Percentiles rank a stretch among this genome's conserved stretches.
phyloP scores from a whole-genome alignment of 1,140 invertebrate genomes.

The Melitaea cinxia region DNA sequence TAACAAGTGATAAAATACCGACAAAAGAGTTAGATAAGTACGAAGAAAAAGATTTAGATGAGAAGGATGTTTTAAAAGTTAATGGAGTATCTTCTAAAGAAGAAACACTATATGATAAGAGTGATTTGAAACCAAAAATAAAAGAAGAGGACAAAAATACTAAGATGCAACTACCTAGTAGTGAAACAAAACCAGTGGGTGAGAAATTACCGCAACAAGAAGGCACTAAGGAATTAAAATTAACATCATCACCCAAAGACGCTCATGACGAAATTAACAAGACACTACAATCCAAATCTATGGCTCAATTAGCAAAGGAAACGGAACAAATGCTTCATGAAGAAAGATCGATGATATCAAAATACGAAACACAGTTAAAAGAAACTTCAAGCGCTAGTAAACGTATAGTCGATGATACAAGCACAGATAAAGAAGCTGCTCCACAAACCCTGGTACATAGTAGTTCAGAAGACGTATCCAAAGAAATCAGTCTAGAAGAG shows the following conservation, averaged over 20 bases:
- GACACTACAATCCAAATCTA: constrained; percentile 11
- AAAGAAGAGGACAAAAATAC: too few relatives aligned
- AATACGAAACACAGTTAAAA: constrained; percentile 32
- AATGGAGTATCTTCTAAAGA: constrained; percentile 7
- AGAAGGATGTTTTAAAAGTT: neutral
- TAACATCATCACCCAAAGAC: constrained; percentile 14
- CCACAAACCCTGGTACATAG: constrained; percentile 46
- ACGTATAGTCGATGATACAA: constrained; percentile 47
- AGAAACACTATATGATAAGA: neutral
- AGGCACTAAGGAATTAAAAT: neutral
- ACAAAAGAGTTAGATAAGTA: constrained; percentile 37
- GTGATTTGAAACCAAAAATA: neutral
- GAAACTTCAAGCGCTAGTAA: constrained; percentile 19
- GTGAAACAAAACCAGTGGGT: neutral
- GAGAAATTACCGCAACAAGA: neutral
- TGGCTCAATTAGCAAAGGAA: constrained; percentile 30
- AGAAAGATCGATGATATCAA: constrained; percentile 34
- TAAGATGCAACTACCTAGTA: neutral
- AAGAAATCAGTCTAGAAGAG: constrained; percentile 71
- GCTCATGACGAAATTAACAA: constrained; percentile 13
- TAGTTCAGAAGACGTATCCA: constrained; percentile 74
- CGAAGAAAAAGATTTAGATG: constrained; percentile 42
- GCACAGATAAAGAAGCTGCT: constrained; percentile 45
- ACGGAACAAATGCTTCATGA: constrained; percentile 43
- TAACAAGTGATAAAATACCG: neutral